Conservation (phyloP, 2,113 vertebrate species). For the Murina feae region DNA sequence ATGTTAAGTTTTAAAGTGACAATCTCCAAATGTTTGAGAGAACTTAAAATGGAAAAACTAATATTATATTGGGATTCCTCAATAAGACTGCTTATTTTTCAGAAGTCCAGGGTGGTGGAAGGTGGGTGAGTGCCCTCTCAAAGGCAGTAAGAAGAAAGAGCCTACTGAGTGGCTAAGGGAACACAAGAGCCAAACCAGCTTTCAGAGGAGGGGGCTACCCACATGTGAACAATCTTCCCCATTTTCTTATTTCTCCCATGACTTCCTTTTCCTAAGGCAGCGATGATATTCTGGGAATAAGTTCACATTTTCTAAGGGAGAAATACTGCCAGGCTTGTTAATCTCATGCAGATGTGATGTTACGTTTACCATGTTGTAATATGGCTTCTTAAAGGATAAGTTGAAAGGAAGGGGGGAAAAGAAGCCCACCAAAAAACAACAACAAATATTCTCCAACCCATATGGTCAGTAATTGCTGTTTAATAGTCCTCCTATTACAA, state of each 20-base stretch:
- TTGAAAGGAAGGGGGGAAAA: conserved; percentile 48
- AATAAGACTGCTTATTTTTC: background rate
- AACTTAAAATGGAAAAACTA: background rate
- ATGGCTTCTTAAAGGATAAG: conserved; percentile 76
- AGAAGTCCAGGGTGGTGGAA: background rate
- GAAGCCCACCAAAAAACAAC: conserved; percentile 58
- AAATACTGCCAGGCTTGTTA: conserved; percentile 73
- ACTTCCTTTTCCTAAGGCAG: conserved; percentile 65
- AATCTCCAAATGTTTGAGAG: conserved; percentile 32
- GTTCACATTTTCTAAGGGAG: conserved; percentile 71
- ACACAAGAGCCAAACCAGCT: background rate
- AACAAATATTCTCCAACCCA: conserved; percentile 86
- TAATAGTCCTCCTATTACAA: conserved; percentile 93
- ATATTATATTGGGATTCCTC: background rate
- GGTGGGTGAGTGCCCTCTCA: background rate
- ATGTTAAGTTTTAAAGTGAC: conserved; percentile 56
- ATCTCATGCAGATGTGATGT: conserved; percentile 75
- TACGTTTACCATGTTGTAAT: conserved; percentile 67
- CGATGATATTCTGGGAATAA: conserved; percentile 71
- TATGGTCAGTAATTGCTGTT: conserved; percentile 90
- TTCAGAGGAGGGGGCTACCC: conserved; percentile 8
- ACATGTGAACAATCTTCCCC: conserved; percentile 33
- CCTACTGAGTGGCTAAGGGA: background rate
- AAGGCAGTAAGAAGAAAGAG: background rate
- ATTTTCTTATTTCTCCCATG: conserved; percentile 51